Evolutionary conservation across 2,888 invertebrate genomes (phyloP).

Genomic region (Aphelenchoides bicaudatus): DNA sequence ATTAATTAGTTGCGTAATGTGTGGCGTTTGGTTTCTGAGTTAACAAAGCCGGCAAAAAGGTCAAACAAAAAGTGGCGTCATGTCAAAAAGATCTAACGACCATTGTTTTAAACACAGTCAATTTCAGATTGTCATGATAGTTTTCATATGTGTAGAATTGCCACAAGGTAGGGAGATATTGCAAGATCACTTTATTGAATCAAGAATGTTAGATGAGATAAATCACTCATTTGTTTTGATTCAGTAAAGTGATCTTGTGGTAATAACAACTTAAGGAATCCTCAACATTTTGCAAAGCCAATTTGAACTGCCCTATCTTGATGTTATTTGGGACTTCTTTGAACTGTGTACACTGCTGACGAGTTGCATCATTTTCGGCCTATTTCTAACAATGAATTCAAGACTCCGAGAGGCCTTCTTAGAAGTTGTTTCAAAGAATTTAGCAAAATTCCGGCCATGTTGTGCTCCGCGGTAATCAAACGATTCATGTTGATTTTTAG

Average conservation of each 20-base stretch:
- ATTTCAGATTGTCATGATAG: slow-evolving; percentile 50
- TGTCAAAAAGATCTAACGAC: too few relatives aligned
- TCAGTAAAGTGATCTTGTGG: not conserved
- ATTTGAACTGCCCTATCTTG: slow-evolving; percentile 31
- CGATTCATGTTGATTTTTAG: too few relatives aligned
- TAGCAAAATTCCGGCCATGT: not conserved
- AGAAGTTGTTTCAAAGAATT: slow-evolving; percentile 8
- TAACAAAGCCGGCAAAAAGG: too few relatives aligned
- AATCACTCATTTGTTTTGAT: too few relatives aligned
- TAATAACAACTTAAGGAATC: slow-evolving; percentile 22
- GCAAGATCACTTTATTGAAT: too few relatives aligned
- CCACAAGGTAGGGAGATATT: slow-evolving; percentile 53
- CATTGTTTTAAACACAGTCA: not conserved
- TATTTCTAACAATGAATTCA: slow-evolving; percentile 51
- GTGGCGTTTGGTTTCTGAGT: too few relatives aligned
- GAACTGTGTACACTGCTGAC: slow-evolving; percentile 53
- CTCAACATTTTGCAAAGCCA: slow-evolving; percentile 44
- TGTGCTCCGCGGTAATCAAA: not conserved
- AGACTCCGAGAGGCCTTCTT: slow-evolving; percentile 28
- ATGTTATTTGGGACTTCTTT: slow-evolving; percentile 46
- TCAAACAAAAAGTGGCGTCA: too few relatives aligned
- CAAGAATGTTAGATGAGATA: too few relatives aligned
- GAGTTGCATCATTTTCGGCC: slow-evolving; percentile 50
- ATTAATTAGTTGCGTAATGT: too few relatives aligned
- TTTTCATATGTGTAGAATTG: slow-evolving; percentile 54